A percentile compares a stretch with the other conserved stretches of the same genome.
These are phyloP conservation scores for Harlomillsia oculata DNA, from an alignment of 1,140 invertebrate genomes.

Conservation along the genomic window DNA sequence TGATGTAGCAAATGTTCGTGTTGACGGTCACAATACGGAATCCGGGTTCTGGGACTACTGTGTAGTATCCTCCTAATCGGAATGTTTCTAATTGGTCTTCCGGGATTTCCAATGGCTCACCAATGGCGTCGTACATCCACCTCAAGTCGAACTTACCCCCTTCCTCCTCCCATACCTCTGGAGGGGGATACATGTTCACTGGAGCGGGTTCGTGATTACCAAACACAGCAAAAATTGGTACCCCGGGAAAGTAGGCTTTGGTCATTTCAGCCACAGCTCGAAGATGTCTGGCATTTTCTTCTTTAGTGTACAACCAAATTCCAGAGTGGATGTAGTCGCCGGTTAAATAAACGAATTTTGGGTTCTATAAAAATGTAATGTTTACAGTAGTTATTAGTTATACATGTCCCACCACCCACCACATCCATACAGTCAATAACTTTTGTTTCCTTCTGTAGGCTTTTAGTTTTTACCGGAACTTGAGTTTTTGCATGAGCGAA, in stretches of 20 bases:
- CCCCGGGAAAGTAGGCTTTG: conserved; percentile 46
- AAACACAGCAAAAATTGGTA: conserved; percentile 48
- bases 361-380: conserved; percentile 38
- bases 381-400: too few species aligned
- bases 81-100: conserved; percentile 35
- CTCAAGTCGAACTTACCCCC: conserved; percentile 6
- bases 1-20: conserved; percentile 46
- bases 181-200: conserved; percentile 24
- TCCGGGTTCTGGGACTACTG: conserved; percentile 42
- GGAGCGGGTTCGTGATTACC: conserved; percentile 54
- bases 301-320: conserved; percentile 19
- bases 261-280: conserved; percentile 43
- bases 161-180: not conserved
- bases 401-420: too few species aligned
- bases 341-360: conserved; percentile 52
- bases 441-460: too few species aligned
- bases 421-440: not conserved
- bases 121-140: conserved; percentile 16
- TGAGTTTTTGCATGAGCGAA: not conserved
- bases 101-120: not conserved
- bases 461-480: not conserved
- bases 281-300: conserved; percentile 43
- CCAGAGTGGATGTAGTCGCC: conserved; percentile 53
- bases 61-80: conserved; percentile 46
- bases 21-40: conserved; percentile 49